Percentiles rank a stretch among this genome's conserved stretches.
Conservation (phyloP, 2,113 vertebrate genomes). For the Mustela nigripes region DNA sequence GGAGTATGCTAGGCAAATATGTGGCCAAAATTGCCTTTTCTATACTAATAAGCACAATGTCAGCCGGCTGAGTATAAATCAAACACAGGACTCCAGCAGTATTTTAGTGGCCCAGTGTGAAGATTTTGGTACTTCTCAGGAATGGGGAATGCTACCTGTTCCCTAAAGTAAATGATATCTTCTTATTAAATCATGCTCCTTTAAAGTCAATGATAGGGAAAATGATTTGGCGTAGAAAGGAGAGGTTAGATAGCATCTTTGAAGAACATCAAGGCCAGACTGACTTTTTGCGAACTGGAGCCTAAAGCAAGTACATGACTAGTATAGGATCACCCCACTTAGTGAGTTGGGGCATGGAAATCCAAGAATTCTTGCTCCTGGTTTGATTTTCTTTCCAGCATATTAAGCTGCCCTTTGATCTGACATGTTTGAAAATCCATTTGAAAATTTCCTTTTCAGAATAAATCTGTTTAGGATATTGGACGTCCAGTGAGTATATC, state of each 20-base stretch:
- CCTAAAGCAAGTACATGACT: neutral
- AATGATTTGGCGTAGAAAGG: conserved; percentile 16
- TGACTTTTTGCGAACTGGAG: neutral
- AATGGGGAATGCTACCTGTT: neutral
- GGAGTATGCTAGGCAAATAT: conserved; percentile 58
- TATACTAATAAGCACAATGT: conserved; percentile 3
- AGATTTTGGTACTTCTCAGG: neutral
- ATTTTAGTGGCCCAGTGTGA: conserved; percentile 28
- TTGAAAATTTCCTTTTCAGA: conserved; percentile 27
- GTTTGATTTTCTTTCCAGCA: conserved; percentile 28
- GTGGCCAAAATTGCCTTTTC: conserved; percentile 38
- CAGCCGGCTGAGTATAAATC: conserved; percentile 19
- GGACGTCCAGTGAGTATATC: neutral
- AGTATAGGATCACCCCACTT: neutral
- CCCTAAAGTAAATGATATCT: neutral
- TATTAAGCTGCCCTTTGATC: conserved; percentile 7
- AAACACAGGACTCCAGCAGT: conserved; percentile 8
- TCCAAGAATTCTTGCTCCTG: neutral
- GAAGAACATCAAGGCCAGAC: neutral
- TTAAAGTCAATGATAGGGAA: conserved; percentile 30
- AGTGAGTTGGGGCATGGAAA: conserved; percentile 27
- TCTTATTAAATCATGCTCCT: conserved; percentile 45
- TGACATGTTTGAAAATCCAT: conserved; percentile 49
- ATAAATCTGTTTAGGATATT: conserved; percentile 30
- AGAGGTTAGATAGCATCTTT: neutral